Base-by-base conservation (phyloP, 2,888 invertebrate genomes). In the Heteropelma amictum region DNA sequence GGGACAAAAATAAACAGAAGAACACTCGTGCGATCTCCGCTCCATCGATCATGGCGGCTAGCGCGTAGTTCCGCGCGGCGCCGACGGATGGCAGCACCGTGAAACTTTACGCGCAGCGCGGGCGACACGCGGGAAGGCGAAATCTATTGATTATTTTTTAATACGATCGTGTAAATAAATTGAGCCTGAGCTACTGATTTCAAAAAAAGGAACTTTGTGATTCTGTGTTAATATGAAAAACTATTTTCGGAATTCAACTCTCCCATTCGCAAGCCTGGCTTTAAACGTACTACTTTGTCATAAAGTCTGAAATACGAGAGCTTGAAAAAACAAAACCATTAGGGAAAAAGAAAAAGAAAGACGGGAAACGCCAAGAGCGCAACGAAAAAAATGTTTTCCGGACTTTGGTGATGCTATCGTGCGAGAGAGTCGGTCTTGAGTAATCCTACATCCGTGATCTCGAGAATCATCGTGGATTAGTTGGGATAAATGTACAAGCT, bases 381-480 rank as follows among this genome's bases (percentile, higher is more conserved):
- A 19, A 45, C 60, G 19, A 35, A 23, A 51, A 30, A 53, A 30
- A 8, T 72, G 72, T 64, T 72, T 68, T 56, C 49, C 28, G 28
- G 33, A 35, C 45, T 51, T 72, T 7, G 38, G n/a, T n/a, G n/a
- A n/a, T 47, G 12, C 33, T 63, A 28, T 33, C 71, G 47, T 42
- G 40, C 61, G 28, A 19, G 23, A 60, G 65, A 71, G 61, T 63
- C 64, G 61, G 53, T 65, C 65, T 30, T 17, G 49, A 72, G 78
- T 81, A 80, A 82, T 82, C 81, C 79, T 28, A 40, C 61, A 76
- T 79, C 81, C 81, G 81, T 81, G 81, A 82, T 82, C 78, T 80
- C 74, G 64, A 72, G 77, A 78, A 81, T 80, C 79, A 77, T 67
- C 54, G 64, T 54, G 81, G 82, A 82, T 81, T 83, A 79, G 70